Evolutionary conservation across 2,797 vertebrate species (phyloP).

Genomic region (Coregonus sp.): DNA sequence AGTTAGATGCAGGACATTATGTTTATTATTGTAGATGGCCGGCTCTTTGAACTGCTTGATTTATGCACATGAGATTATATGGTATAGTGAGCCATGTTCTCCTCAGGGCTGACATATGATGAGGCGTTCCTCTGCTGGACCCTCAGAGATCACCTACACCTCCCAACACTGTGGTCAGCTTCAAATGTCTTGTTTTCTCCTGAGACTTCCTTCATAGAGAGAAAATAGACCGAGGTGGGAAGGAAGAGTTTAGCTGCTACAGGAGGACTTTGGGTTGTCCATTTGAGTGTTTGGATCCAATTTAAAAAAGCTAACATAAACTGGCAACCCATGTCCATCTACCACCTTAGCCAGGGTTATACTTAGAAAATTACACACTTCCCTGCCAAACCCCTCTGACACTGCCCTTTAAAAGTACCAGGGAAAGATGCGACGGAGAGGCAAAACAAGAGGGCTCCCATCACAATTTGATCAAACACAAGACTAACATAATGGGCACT

Average conservation of each 20-base stretch:
- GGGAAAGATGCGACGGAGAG: constrained; percentile 36
- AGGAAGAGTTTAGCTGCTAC: constrained; percentile 10
- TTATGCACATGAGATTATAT: background rate
- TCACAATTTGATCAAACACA: background rate
- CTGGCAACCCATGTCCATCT: constrained; percentile 53
- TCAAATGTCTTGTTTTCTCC: background rate
- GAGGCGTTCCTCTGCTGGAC: background rate
- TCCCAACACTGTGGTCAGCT: background rate
- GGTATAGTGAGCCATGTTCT: background rate
- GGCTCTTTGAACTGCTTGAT: background rate
- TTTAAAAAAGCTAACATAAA: constrained; percentile 50
- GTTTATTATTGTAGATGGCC: background rate
- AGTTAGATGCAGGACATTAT: background rate
- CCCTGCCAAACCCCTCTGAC: constrained; percentile 59
- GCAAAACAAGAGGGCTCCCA: constrained; percentile 3
- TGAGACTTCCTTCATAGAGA: background rate
- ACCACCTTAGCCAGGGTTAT: constrained; percentile 67
- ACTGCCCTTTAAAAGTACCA: constrained; percentile 39
- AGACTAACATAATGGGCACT: background rate
- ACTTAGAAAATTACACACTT: constrained; percentile 79
- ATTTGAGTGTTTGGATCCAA: constrained; percentile 40
- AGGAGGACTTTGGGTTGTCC: background rate
- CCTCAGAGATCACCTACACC: background rate
- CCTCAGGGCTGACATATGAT: background rate
- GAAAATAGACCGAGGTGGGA: background rate